Evolutionary conservation across 92 coral and sea anemone species (phyloP).

Genomic region (Zoanthus sociatus): DNA sequence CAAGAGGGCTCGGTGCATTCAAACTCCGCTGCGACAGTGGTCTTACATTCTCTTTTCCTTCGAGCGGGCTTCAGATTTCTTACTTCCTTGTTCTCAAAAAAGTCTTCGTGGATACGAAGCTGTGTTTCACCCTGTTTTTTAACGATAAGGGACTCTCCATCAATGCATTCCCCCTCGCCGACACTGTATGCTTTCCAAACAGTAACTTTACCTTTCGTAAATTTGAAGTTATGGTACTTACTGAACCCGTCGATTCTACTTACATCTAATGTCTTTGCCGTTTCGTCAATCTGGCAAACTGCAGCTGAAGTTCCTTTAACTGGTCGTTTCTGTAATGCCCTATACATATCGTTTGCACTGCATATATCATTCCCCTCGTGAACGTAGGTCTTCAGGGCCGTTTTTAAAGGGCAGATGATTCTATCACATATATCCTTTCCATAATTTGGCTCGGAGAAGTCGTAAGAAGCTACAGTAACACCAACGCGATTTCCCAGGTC

Average conservation of each 20-base stretch:
- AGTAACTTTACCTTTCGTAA: conserved; percentile 21
- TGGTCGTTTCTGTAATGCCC: conserved; percentile 56
- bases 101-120: conserved; percentile 40
- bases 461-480: conserved; percentile 38
- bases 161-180: conserved; percentile 56
- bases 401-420: conserved; percentile 62
- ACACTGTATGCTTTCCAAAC: conserved; percentile 66
- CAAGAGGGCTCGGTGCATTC: conserved; percentile 61
- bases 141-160: neutral
- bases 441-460: conserved; percentile 65
- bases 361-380: conserved; percentile 67
- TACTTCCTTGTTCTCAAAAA: conserved; percentile 28
- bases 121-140: conserved; percentile 49
- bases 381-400: conserved; percentile 13
- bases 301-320: conserved; percentile 50
- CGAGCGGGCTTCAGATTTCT: conserved; percentile 40
- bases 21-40: conserved; percentile 36
- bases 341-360: conserved; percentile 60
- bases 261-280: conserved; percentile 34
- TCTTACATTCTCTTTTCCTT: neutral
- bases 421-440: conserved; percentile 60
- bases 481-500: conserved; percentile 53
- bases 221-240: conserved; percentile 56
- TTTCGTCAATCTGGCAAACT: conserved; percentile 35
- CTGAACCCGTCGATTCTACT: conserved; percentile 62